Percentiles rank a stretch among this genome's conserved stretches.
Conservation (phyloP, 2,113 vertebrate species). For the Camelus bactrianus region DNA sequence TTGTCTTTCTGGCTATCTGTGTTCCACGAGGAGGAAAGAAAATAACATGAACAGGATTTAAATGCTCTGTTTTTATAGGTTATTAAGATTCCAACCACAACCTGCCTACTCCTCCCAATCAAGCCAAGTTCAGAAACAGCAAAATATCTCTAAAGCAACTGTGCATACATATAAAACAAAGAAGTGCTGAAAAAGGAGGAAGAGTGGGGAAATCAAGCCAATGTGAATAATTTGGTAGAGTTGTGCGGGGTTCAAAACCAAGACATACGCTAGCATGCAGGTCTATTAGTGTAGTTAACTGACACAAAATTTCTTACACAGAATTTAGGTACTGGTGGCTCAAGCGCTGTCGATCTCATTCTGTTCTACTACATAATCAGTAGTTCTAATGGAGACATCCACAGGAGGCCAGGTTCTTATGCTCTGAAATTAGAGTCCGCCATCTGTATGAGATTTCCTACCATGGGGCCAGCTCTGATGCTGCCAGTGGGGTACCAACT, state of each 20-base stretch:
- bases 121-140: conserved; percentile 32
- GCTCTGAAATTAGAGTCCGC: conserved; percentile 71
- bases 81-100: conserved; percentile 72
- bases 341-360: conserved; percentile 28
- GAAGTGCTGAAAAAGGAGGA: conserved; percentile 43
- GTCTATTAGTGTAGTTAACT: conserved; percentile 6
- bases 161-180: conserved; percentile 33
- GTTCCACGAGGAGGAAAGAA: conserved; percentile 58
- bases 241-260: conserved; percentile 30
- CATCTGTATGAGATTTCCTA: conserved; percentile 77
- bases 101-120: conserved; percentile 27
- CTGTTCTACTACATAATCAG: not conserved
- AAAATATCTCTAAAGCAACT: conserved; percentile 38
- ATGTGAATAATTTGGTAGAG: conserved; percentile 55
- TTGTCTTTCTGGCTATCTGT: conserved; percentile 65
- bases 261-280: not conserved
- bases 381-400: conserved; percentile 41
- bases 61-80: conserved; percentile 72
- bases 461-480: conserved; percentile 51
- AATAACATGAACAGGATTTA: conserved; percentile 70
- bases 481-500: conserved; percentile 71
- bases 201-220: conserved; percentile 25
- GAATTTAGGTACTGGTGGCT: not conserved
- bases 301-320: conserved; percentile 19
- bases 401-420: conserved; percentile 64